phyloP scores from a whole-genome alignment of 2,797 vertebrate species.

The Protosalanx chinensis region DNA sequence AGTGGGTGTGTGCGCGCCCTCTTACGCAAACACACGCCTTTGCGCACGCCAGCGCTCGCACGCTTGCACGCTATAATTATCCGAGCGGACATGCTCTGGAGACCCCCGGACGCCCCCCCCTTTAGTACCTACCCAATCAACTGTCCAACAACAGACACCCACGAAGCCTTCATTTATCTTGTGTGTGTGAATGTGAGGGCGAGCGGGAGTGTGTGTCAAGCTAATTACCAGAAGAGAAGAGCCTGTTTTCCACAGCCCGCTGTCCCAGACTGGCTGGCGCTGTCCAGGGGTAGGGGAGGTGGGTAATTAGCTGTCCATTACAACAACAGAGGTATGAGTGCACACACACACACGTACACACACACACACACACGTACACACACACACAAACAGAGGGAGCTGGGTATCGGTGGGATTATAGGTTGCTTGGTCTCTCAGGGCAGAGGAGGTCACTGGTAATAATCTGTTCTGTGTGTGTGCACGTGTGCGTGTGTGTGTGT shows the following conservation, averaged over 20 bases:
- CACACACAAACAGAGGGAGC: conserved; percentile 19
- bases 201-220: conserved; percentile 58
- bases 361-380: conserved; percentile 32
- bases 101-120: conserved; percentile 69
- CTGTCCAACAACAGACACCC: conserved; percentile 77
- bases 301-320: conserved; percentile 82
- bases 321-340: conserved; percentile 23
- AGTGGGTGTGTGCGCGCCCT: conserved; percentile 71
- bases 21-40: conserved; percentile 17
- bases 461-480: conserved; percentile 26
- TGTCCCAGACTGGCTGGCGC: conserved; percentile 87
- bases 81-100: conserved; percentile 79
- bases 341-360: not conserved
- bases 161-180: conserved; percentile 93
- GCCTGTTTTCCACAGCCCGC: conserved; percentile 75
- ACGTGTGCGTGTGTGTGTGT: not conserved
- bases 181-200: conserved; percentile 76
- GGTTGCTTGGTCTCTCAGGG: conserved; percentile 46
- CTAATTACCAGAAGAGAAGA: conserved; percentile 84
- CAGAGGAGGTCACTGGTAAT: conserved; percentile 56
- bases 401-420: conserved; percentile 21
- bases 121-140: conserved; percentile 78
- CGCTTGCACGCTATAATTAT: conserved; percentile 80
- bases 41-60: conserved; percentile 43
- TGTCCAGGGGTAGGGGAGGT: conserved; percentile 81